Conservation (phyloP, 2,113 vertebrate genomes). For the Leucosticte australis region DNA sequence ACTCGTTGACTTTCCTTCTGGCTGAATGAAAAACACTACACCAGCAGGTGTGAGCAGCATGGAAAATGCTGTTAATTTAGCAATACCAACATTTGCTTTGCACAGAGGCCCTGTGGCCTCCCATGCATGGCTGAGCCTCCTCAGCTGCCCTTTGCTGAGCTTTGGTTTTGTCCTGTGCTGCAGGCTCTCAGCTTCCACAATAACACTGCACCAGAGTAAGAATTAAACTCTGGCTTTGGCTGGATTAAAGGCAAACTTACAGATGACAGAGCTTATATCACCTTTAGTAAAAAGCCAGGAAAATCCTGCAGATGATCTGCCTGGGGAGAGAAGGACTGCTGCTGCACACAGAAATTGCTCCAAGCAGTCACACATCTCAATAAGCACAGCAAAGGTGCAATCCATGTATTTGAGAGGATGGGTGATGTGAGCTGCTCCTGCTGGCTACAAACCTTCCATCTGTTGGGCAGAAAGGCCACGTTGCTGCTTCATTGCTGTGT, state of each 20-base stretch:
- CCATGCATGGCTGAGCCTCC: neutral
- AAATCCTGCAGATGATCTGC: neutral
- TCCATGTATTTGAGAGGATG: rapidly evolving
- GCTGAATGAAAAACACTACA: neutral
- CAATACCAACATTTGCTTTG: neutral
- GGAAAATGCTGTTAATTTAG: neutral
- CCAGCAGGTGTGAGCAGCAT: neutral
- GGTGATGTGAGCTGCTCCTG: rapidly evolving
- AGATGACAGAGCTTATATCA: neutral
- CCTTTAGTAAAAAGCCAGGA: neutral
- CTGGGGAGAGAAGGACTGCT: neutral
- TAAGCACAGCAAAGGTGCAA: neutral
- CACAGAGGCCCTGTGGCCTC: neutral
- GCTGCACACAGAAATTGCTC: neutral
- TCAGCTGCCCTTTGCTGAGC: neutral
- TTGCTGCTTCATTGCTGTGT: neutral
- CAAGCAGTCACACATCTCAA: neutral
- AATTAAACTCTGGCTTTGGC: conserved; percentile 44
- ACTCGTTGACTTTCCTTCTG: neutral
- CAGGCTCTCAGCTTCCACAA: neutral
- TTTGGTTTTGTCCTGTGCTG: neutral
- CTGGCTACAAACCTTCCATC: neutral
- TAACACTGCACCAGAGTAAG: neutral
- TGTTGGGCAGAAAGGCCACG: neutral
- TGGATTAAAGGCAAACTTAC: conserved; percentile 44